These are phyloP conservation scores for Progne subis DNA, from an alignment of 2,113 vertebrate species.

Conservation along the genomic window DNA sequence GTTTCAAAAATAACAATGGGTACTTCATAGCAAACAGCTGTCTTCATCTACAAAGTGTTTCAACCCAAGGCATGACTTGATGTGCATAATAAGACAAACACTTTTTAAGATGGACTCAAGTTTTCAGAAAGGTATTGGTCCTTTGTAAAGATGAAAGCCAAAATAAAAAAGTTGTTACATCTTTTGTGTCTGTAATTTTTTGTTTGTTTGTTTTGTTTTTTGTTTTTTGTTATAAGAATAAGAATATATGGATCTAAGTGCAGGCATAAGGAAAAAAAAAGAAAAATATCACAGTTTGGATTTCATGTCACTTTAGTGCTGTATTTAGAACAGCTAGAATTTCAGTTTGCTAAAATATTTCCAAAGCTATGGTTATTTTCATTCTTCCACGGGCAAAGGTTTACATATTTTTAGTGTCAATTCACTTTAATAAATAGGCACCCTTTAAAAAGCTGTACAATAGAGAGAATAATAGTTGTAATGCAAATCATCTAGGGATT, in stretches of 20 bases:
- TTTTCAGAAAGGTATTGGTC: neutral
- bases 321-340: conserved; percentile 46
- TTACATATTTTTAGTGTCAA: conserved; percentile 44
- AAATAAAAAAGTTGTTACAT: rapidly evolving
- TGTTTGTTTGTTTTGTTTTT: neutral
- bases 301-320: neutral
- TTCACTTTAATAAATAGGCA: conserved; percentile 29
- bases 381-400: neutral
- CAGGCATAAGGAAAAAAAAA: neutral
- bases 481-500: conserved; percentile 31
- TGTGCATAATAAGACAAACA: neutral
- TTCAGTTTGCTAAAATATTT: conserved; percentile 47
- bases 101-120: neutral
- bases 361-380: conserved; percentile 38
- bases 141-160: neutral
- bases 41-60: conserved; percentile 31
- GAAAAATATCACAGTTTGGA: neutral
- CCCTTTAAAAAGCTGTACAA: conserved; percentile 3
- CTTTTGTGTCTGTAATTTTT: neutral
- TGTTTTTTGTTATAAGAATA: neutral
- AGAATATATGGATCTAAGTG: neutral
- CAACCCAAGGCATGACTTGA: conserved; percentile 5
- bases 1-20: conserved; percentile 64
- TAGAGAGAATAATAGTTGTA: conserved; percentile 10
- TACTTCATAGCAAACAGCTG: conserved; percentile 64